Conservation (phyloP, 2,888 invertebrate genomes). For the Drosophila antonietae region DNA sequence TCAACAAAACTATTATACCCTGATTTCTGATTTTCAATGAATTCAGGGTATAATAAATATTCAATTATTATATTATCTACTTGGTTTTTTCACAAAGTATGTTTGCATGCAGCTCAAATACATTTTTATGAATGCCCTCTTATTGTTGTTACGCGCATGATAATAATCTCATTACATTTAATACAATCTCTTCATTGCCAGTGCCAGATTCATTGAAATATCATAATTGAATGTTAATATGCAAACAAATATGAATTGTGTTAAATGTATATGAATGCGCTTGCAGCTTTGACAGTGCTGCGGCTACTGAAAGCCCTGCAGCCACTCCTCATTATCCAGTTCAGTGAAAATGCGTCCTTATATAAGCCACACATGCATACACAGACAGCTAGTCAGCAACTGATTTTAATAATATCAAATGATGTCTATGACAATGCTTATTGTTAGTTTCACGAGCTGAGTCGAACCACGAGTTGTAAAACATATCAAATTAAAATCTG, state of each 20-base stretch:
- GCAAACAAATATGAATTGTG: slow-evolving; percentile 3
- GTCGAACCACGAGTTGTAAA: slow-evolving; percentile 35
- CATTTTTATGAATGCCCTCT: background rate
- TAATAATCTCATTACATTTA: slow-evolving; percentile 23
- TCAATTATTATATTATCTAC: background rate
- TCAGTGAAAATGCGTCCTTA: slow-evolving; percentile 43
- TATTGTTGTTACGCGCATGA: slow-evolving; percentile 7
- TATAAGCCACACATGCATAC: background rate
- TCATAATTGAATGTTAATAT: slow-evolving; percentile 55
- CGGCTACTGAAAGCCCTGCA: slow-evolving; percentile 29
- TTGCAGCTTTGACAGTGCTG: slow-evolving; percentile 6
- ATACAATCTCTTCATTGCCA: slow-evolving; percentile 28
- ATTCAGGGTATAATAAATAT: background rate
- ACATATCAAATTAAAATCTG: slow-evolving; percentile 65
- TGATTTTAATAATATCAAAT: slow-evolving; percentile 64
- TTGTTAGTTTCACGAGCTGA: slow-evolving; percentile 57
- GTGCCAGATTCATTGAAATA: slow-evolving; percentile 54
- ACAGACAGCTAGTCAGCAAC: slow-evolving; percentile 4
- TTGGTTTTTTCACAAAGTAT: background rate
- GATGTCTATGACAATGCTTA: slow-evolving; percentile 57
- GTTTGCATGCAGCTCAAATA: background rate
- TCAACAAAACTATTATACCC: too few species aligned
- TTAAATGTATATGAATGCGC: slow-evolving; percentile 1
- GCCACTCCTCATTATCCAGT: slow-evolving; percentile 57
- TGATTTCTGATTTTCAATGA: too few species aligned